Percentiles rank a stretch among this genome's conserved stretches.
Conservation (phyloP, 2,113 vertebrate genomes). For the human region GRCh38 chr5:45542501-45543000, state of each 20-base stretch:
- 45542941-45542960: too few relatives aligned
- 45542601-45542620: background rate
- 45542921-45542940: too few relatives aligned
- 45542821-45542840: background rate
- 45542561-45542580: conserved; percentile 19
- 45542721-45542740: background rate
- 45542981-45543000: too few relatives aligned
- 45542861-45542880: background rate
- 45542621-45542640: background rate
- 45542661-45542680: background rate
- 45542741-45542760: background rate
- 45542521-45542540: background rate
- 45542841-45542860: background rate
- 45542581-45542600: conserved; percentile 13
- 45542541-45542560: conserved; percentile 22
- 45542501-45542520: conserved; percentile 19
- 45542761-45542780: background rate
- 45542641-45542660: background rate
- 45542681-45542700: background rate
- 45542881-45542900: too few relatives aligned
- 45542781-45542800: background rate
- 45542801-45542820: background rate
- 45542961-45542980: too few relatives aligned
- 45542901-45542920: too few relatives aligned
- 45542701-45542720: background rate